A percentile compares a stretch with the other conserved stretches of the same genome.
Evolutionary conservation across 2,113 vertebrate species (phyloP).

Genomic region (Notechis scutatus): DNA sequence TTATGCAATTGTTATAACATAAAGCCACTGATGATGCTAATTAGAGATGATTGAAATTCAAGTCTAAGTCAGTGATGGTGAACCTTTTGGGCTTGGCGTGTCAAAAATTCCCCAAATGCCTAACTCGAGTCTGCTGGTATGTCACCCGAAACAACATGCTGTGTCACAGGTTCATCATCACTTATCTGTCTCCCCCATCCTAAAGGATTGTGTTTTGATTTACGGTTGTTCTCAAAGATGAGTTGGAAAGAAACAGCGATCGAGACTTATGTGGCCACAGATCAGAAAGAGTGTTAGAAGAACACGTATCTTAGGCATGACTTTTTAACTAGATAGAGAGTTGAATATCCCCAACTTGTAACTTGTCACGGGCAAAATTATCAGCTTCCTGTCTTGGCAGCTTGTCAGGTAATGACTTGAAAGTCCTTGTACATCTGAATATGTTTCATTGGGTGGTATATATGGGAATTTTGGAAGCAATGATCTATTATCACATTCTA

Average conservation of each 20-base stretch:
- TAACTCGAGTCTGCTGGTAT: background rate
- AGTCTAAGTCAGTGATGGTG: background rate
- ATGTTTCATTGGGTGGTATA: background rate
- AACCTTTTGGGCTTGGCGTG: background rate
- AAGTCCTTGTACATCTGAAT: background rate
- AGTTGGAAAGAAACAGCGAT: background rate
- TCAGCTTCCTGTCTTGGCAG: background rate
- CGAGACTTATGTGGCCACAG: background rate
- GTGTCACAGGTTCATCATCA: background rate
- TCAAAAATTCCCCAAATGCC: background rate
- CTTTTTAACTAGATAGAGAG: background rate
- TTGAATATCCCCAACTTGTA: background rate
- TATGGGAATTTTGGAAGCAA: background rate
- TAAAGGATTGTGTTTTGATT: background rate
- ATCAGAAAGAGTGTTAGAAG: background rate
- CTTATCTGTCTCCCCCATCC: background rate
- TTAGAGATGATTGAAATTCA: background rate
- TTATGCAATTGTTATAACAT: background rate
- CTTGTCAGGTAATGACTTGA: background rate
- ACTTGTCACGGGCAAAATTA: background rate
- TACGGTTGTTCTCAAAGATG: background rate
- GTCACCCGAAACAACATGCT: background rate
- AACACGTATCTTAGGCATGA: background rate
- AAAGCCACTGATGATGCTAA: background rate
- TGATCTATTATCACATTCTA: background rate